Evolutionary conservation across 2,888 invertebrate species (phyloP), one percentile per base, ranked within the genome.

Genomic region (Spialia ferax): DNA sequence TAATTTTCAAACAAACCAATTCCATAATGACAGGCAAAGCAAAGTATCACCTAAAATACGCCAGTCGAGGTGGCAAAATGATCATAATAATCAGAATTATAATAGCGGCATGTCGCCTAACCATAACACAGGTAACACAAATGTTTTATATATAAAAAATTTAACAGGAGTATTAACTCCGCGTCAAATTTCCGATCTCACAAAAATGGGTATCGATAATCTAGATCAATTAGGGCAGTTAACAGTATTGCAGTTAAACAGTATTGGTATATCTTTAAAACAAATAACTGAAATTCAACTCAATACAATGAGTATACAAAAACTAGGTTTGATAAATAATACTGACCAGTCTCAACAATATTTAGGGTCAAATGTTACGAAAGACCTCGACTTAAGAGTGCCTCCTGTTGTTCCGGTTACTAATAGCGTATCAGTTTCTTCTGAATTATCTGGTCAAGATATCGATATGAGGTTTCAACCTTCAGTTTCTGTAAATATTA

Each of bases 221-320:
- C 87, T 95, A 77, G 95, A 95, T 75, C 95, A 95, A 76, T 85
- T 95, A 73, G 91, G 94, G 71, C 95, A 95, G 78, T 84, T 95
- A 66, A 95, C 95, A 54, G 94, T 95, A 69, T 90, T 94, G 38
- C 95, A 95, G 75, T 80, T 95, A 55, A 95, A 95, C 78, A 94
- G 93, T 77, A 94, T 95, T 74, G 95, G 95, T 13, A 86, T 95
- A 62, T 95, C 95, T 4, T 83, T 95, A 66, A 89, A 91, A 75
- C 95, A 95, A 83, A 95, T 95, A 61, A 94, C 94, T 35, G 95
- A 95, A 79, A 95, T 95, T 73, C 95, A 95, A 77, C 82, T 95
- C 66, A 95, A 95, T 82, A 95, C 95, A 8, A 92, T 94, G 86
- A 94, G 92, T 75, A 95, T 95, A 78, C 94, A 94, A 78, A 94